Evolutionary conservation across 2,113 vertebrate species (phyloP), one percentile per base, ranked within the genome.

Genomic region (Pangasianodon hypophthalmus): DNA sequence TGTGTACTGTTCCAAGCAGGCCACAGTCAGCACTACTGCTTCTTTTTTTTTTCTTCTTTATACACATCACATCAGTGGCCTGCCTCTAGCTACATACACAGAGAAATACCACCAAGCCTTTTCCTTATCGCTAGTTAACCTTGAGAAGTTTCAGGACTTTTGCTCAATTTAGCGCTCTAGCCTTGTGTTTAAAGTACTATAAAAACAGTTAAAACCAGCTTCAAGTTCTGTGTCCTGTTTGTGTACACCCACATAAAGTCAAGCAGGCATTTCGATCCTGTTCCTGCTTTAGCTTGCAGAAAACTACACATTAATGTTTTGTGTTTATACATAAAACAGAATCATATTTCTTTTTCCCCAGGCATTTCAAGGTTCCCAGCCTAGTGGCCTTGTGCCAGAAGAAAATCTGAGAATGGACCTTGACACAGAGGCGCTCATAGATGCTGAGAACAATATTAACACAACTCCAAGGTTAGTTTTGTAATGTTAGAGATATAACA

Each of bases 351-450:
- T 60, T 44, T 26, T 64, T n/a, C 56, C 21, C 2, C 92, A 96
- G 96, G 92, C 90, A 73, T 90, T 90, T 6, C 56, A 92, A 91
- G 93, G 87, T 24, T 90, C 91, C 71, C 89, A 71, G 19, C 19
- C 89, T 58, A 26, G 85, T 90, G 90, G 88, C 21, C 62, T 89
- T 79, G 2, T 85, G 86, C 85, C 90, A 67, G 93, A 98, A 94
- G 96, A 97, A 91, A 95, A 95, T 75, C 96, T 94, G 69, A 94
- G 95, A 92, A 97, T 97, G 96, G 97, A 96, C 91, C 92, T 95
- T 90, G 97, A 97, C 92, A 91, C 92, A 0, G 93, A 94, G 84
- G 88, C 94, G 69, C 87, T 93, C 86, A 91, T 92, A 89, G 95
- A 96, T 91, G 94, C 94, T 91, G 97, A 97, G 94, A 96, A 97